phyloP scores from a whole-genome alignment of 2,113 vertebrate species.

The Onychorhynchus coronatus region DNA sequence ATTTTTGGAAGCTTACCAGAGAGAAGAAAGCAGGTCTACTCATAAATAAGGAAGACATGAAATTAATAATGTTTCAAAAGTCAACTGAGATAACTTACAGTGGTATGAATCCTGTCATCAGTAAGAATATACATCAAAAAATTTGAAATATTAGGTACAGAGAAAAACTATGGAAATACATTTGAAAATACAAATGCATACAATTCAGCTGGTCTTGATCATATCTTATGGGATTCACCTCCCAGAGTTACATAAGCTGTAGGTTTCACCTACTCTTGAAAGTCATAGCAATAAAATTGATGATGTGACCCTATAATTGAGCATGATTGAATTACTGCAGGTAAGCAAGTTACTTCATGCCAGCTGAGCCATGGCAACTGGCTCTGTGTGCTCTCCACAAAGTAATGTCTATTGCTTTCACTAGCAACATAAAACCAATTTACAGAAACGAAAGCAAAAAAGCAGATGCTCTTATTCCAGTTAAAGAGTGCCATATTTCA shows the following conservation, averaged over 20 bases:
- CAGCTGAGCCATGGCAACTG: neutral
- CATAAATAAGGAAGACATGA: conserved; percentile 27
- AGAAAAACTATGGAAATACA: neutral
- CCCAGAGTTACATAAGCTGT: neutral
- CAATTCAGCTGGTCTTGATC: neutral
- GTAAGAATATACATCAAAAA: conserved; percentile 26
- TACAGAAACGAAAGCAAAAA: neutral
- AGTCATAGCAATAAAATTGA: conserved; percentile 6
- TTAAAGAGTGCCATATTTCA: neutral
- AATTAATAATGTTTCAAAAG: conserved; percentile 46
- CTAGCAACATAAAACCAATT: neutral
- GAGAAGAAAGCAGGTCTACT: neutral
- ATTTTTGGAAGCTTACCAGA: conserved; percentile 36
- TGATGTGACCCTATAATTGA: neutral
- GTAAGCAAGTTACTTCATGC: neutral
- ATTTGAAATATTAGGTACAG: conserved; percentile 19
- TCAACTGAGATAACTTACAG: conserved; percentile 17
- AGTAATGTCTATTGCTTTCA: neutral
- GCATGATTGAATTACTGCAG: neutral
- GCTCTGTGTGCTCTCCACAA: neutral
- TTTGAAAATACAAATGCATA: conserved; percentile 20
- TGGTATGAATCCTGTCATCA: conserved; percentile 46
- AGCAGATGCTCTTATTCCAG: neutral
- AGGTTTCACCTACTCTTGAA: neutral
- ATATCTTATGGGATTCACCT: neutral